These are phyloP conservation scores for Noctua fimbriata DNA, from an alignment of 2,888 invertebrate genomes.

Conservation along the genomic window DNA sequence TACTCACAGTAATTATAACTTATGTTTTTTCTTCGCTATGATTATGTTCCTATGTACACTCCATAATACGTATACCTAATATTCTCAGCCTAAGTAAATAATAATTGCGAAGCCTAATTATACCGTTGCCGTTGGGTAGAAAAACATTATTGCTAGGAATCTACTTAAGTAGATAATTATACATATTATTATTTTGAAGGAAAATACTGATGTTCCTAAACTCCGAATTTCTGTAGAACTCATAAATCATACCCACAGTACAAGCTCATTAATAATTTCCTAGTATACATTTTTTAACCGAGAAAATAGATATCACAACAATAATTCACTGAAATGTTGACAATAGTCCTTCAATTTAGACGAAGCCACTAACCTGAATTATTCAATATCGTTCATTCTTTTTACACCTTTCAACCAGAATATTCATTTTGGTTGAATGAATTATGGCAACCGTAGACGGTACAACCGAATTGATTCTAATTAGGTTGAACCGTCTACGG, in stretches of 20 bases:
- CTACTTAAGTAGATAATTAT: not conserved
- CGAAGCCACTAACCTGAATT: not conserved
- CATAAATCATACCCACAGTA: not conserved
- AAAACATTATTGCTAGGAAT: not conserved
- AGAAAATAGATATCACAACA: not conserved
- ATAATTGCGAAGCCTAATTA: conserved; percentile 3
- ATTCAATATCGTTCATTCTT: not conserved
- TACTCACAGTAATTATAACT: not conserved
- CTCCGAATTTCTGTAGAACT: not conserved
- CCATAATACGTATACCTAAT: not conserved
- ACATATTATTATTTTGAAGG: not conserved
- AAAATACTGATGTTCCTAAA: not conserved
- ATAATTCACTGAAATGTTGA: not conserved
- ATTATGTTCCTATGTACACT: not conserved
- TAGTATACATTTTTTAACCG: not conserved
- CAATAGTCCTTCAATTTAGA: not conserved
- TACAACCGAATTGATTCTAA: no score
- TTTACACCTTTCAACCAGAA: not conserved
- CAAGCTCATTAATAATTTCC: not conserved
- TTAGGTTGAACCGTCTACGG: conserved; percentile 3
- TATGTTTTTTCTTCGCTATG: conserved; percentile 1
- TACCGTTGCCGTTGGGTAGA: not conserved
- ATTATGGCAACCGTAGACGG: no score
- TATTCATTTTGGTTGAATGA: no score
- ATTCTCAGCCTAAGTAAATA: conserved; percentile 18